These are phyloP conservation scores for Muscicapa comitata DNA, from an alignment of 2,797 vertebrate species.

Conservation along the genomic window DNA sequence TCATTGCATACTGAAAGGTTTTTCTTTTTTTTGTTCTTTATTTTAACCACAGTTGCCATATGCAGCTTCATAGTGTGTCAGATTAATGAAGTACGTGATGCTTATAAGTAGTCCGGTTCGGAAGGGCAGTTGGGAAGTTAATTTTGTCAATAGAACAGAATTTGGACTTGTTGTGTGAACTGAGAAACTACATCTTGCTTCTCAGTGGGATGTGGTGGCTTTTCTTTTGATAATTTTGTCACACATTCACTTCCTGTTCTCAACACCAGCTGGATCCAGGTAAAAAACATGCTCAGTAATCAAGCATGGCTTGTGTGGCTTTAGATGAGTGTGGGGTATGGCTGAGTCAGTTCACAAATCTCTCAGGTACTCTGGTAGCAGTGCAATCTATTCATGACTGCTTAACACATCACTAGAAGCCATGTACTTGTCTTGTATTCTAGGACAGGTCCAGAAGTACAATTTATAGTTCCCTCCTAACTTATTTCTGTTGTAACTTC, in stretches of 20 bases:
- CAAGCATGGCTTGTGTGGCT: background rate
- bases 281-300: background rate
- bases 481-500: background rate
- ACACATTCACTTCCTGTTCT: background rate
- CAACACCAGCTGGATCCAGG: background rate
- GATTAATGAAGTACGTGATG: background rate
- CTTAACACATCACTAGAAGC: background rate
- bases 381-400: fast-evolving
- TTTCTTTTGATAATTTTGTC: background rate
- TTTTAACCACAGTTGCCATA: background rate
- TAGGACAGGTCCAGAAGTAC: background rate
- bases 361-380: background rate
- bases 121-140: background rate
- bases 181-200: background rate
- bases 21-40: background rate
- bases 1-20: background rate
- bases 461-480: background rate
- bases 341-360: background rate
- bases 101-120: background rate
- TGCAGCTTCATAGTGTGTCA: background rate
- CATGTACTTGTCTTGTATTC: fast-evolving
- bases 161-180: background rate
- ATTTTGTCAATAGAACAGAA: background rate
- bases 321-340: background rate
- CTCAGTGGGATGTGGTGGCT: background rate